A percentile compares a stretch with the other conserved stretches of the same genome.
These are phyloP conservation scores for Tenualosa thibaudeaui DNA, from an alignment of 2,797 vertebrate species.

Conservation along the genomic window DNA sequence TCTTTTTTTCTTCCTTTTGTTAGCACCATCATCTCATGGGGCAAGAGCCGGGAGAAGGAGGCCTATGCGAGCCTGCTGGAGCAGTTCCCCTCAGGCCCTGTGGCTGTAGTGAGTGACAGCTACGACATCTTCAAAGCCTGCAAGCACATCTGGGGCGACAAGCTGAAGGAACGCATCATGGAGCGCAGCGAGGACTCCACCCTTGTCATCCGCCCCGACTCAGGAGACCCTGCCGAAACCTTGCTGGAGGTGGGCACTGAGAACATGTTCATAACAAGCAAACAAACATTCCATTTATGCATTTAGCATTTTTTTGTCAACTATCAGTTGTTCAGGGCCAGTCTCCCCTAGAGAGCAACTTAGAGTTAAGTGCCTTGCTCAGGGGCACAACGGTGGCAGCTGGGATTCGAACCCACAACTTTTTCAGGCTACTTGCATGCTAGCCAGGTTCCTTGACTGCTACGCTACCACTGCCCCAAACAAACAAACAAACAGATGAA, in stretches of 20 bases:
- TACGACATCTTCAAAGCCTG: conserved; percentile 81
- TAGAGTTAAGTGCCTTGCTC: too few relatives aligned
- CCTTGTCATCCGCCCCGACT: conserved; percentile 77
- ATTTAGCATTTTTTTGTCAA: too few relatives aligned
- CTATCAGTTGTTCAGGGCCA: too few relatives aligned
- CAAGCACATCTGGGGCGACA: conserved; percentile 78
- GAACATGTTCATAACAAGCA: too few relatives aligned
- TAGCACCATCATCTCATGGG: conserved; percentile 81
- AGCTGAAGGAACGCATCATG: conserved; percentile 77
- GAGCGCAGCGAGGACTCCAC: conserved; percentile 73
- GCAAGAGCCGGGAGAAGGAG: conserved; percentile 71
- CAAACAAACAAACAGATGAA: too few relatives aligned
- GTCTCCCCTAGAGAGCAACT: too few relatives aligned
- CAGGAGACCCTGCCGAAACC: conserved; percentile 75
- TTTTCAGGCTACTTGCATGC: too few relatives aligned
- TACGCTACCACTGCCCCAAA: too few relatives aligned
- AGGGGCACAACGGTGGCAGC: too few relatives aligned
- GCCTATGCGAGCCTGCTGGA: conserved; percentile 73
- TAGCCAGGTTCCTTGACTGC: too few relatives aligned
- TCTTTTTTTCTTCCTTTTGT: neutral
- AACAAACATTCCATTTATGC: too few relatives aligned
- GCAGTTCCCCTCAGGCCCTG: conserved; percentile 71
- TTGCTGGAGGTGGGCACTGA: conserved; percentile 68
- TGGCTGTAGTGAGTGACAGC: conserved; percentile 81
- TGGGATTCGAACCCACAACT: too few relatives aligned